phyloP scores from a whole-genome alignment of 2,888 invertebrate genomes.

The Mesorhabditis spiculigera region DNA sequence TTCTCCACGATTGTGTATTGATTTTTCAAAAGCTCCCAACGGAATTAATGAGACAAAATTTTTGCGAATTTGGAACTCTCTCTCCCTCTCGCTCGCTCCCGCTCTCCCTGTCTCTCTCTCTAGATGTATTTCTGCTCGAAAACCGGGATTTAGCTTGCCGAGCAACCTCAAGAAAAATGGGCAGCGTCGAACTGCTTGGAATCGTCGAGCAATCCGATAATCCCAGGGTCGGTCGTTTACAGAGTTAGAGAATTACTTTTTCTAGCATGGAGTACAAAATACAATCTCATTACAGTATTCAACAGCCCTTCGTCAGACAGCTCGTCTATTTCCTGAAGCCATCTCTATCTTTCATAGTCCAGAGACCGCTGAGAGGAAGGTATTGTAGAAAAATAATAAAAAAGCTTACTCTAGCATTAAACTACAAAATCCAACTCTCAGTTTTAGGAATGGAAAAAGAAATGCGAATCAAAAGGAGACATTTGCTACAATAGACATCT shows the following conservation, averaged over 20 bases:
- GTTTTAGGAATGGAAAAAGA: slow-evolving; percentile 17
- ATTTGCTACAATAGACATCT: slow-evolving; percentile 21
- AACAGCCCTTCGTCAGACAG: neutral
- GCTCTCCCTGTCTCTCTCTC: no score
- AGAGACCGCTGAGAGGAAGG: neutral
- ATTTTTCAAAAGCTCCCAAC: no score
- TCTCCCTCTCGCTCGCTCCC: no score
- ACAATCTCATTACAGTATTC: neutral
- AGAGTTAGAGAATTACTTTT: neutral
- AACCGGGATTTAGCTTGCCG: no score
- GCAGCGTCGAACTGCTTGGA: neutral
- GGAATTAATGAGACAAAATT: no score
- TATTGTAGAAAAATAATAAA: neutral
- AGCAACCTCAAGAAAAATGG: neutral
- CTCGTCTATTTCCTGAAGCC: neutral
- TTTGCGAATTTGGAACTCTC: no score
- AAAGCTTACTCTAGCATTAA: no score
- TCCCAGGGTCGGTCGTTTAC: neutral
- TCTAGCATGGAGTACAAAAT: neutral
- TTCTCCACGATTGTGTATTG: no score
- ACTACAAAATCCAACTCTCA: neutral
- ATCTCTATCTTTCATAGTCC: neutral
- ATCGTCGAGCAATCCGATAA: neutral
- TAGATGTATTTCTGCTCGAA: no score
- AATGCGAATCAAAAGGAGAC: slow-evolving; percentile 18